phyloP scores from a whole-genome alignment of 2,888 invertebrate species.

The Ichneumon xanthorius region DNA sequence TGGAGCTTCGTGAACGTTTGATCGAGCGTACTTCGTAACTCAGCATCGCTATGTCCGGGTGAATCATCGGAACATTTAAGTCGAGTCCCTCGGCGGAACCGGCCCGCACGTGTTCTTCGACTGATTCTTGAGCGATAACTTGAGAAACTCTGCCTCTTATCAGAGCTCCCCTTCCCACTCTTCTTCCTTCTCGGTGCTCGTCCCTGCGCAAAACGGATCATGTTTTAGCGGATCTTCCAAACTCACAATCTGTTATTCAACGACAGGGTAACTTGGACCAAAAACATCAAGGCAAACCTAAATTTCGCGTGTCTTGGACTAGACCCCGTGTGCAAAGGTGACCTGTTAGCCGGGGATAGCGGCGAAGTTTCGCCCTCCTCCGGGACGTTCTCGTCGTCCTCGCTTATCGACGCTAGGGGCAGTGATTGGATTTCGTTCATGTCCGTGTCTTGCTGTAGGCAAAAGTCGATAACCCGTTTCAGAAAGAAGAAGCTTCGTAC shows the following conservation, averaged over 20 bases:
- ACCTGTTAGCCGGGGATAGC: slow-evolving; percentile 88
- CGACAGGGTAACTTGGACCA: neutral
- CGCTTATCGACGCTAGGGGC: slow-evolving; percentile 96
- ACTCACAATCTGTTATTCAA: slow-evolving; percentile 29
- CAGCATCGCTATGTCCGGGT: slow-evolving; percentile 94
- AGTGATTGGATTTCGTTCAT: slow-evolving; percentile 92
- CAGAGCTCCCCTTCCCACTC: slow-evolving; percentile 75
- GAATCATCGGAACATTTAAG: slow-evolving; percentile 91
- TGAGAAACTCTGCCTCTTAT: slow-evolving; percentile 77
- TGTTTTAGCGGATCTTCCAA: neutral
- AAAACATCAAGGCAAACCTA: slow-evolving; percentile 81
- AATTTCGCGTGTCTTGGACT: slow-evolving; percentile 91
- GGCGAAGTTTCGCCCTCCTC: slow-evolving; percentile 90
- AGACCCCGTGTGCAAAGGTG: slow-evolving; percentile 85
- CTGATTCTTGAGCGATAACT: slow-evolving; percentile 76
- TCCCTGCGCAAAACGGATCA: slow-evolving; percentile 71
- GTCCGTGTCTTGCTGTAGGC: slow-evolving; percentile 89
- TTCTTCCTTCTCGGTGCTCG: slow-evolving; percentile 77
- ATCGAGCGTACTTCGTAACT: slow-evolving; percentile 89
- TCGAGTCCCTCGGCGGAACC: slow-evolving; percentile 90
- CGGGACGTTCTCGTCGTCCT: slow-evolving; percentile 95
- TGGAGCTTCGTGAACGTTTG: neutral
- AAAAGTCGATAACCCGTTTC: neutral
- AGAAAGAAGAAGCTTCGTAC: neutral
- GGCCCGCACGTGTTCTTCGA: slow-evolving; percentile 80